These are phyloP conservation scores for Musca vetustissima DNA, from an alignment of 1,140 invertebrate species.

Conservation along the genomic window DNA sequence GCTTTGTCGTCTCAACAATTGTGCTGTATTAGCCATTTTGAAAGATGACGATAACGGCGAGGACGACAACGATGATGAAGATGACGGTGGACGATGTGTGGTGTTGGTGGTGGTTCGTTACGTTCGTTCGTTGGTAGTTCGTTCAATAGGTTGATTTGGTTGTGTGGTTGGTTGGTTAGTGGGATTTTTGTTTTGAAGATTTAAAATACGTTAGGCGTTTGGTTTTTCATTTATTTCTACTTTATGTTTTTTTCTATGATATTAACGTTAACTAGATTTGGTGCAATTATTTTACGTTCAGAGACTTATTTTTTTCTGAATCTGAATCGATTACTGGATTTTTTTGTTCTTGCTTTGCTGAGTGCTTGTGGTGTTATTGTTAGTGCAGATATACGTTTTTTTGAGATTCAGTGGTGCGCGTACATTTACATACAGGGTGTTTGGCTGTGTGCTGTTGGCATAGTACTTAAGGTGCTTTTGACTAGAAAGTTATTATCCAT, in stretches of 20 bases:
- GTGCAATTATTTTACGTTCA: neutral
- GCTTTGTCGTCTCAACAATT: slow-evolving; percentile 82
- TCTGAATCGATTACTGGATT: slow-evolving; percentile 16
- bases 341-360: neutral
- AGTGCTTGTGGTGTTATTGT: neutral
- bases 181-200: slow-evolving; percentile 12
- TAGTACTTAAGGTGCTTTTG: slow-evolving; percentile 5
- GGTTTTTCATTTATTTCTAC: neutral
- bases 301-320: slow-evolving; percentile 14
- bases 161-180: neutral
- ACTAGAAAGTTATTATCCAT: slow-evolving; percentile 5
- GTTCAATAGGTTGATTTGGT: neutral
- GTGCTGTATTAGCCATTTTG: slow-evolving; percentile 83
- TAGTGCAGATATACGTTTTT: neutral
- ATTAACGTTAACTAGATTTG: neutral
- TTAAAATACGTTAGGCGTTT: slow-evolving; percentile 13
- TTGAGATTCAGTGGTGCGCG: neutral
- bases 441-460: neutral
- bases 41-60: slow-evolving; percentile 1
- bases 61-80: too few species aligned
- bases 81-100: neutral
- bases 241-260: neutral
- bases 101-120: neutral
- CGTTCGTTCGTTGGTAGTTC: neutral
- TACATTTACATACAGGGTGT: slow-evolving; percentile 13